Percentiles rank a stretch among this genome's conserved stretches.
Conservation (phyloP, 2,888 invertebrate species). For the Anthophora plumipes region DNA sequence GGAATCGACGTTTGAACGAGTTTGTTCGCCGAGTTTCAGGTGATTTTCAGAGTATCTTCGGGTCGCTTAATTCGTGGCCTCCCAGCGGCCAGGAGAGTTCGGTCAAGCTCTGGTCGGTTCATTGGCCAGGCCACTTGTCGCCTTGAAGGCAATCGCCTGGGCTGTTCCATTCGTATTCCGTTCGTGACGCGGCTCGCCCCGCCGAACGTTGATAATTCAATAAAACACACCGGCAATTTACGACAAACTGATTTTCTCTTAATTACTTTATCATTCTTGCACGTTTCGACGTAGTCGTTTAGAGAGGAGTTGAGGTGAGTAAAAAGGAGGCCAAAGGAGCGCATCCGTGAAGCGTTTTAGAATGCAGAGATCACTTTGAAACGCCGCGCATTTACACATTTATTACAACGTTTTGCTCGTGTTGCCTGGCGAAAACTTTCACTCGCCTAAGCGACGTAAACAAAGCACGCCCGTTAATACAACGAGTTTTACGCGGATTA, state of each 20-base stretch:
- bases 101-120: conserved; percentile 71
- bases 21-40: not conserved
- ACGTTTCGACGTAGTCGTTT: conserved; percentile 1
- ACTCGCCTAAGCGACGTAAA: conserved; percentile 64
- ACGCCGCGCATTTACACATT: conserved; percentile 5
- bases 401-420: conserved; percentile 42
- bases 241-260: conserved; percentile 49
- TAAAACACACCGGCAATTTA: conserved; percentile 61
- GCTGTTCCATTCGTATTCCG: conserved; percentile 77
- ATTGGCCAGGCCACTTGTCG: conserved; percentile 82
- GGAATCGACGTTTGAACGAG: not conserved
- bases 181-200: conserved; percentile 58
- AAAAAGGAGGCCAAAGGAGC: not conserved
- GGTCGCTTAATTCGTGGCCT: conserved; percentile 32
- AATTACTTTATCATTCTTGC: conserved; percentile 46
- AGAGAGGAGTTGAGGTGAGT: not conserved
- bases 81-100: conserved; percentile 38
- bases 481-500: conserved; percentile 12
- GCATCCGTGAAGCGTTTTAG: conserved; percentile 11
- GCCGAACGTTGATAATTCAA: conserved; percentile 63
- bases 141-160: conserved; percentile 79
- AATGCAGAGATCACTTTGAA: not conserved
- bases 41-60: conserved; percentile 19
- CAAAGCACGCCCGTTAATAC: conserved; percentile 52
- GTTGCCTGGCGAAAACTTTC: conserved; percentile 61